Percentiles rank a stretch among this genome's conserved stretches.
These are phyloP conservation scores for Pseudochirops cupreus DNA, from an alignment of 2,797 vertebrate species.

Conservation along the genomic window DNA sequence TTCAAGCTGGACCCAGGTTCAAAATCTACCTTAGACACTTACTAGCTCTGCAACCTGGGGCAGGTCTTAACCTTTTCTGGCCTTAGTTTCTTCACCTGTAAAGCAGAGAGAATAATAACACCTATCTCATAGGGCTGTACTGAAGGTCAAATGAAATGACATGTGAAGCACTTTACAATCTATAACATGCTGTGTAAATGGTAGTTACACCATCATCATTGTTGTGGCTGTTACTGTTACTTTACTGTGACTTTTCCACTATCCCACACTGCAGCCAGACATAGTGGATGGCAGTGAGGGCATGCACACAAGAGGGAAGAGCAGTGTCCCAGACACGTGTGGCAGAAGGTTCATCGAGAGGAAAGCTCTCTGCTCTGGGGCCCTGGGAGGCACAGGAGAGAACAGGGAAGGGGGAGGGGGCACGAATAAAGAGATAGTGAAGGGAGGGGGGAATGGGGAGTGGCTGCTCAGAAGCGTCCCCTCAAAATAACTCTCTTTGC, in stretches of 20 bases:
- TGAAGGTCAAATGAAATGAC: neutral
- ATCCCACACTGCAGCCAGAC: neutral
- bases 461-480: neutral
- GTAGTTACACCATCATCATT: neutral
- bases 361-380: neutral
- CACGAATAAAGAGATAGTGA: neutral
- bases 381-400: neutral
- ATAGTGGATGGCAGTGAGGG: neutral
- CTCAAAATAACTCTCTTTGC: neutral
- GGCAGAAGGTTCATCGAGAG: neutral
- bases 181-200: neutral
- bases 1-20: neutral
- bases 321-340: neutral
- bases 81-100: neutral
- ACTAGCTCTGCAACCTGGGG: neutral
- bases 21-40: neutral
- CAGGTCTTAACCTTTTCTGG: neutral
- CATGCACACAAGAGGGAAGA: neutral
- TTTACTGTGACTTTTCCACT: neutral
- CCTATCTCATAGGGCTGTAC: neutral
- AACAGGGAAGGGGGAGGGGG: neutral
- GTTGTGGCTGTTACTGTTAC: neutral
- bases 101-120: neutral
- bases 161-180: neutral
- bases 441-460: neutral